Evolutionary conservation across 2,797 vertebrate genomes (phyloP), one percentile per base, ranked within the genome.

Genomic region (Catamblyrhynchus diadema): DNA sequence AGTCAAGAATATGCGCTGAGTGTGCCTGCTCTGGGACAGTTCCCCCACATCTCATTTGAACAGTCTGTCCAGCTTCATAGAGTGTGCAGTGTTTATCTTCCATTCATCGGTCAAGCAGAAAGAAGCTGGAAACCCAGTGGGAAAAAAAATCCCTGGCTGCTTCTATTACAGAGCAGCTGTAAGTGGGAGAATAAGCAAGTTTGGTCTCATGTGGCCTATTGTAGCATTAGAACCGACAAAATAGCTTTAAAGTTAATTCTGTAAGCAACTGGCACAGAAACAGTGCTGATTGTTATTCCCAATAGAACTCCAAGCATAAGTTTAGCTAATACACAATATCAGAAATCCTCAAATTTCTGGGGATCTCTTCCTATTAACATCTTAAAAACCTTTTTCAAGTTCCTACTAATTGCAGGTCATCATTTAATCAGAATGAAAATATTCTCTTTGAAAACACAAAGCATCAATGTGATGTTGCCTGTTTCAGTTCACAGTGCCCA

Each of bases 141-240:
- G 57, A 13, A 2, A 37, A 81, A 77, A 84, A 82, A 44, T 33
- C 61, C 56, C 88, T 67, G 25, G 18, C 62, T 86, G 44, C 59
- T 92, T 72, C 53, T 54, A 10, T 70, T 56, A 51, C 47, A 79
- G 66, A 93, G 62, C 82, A 96, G 72, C 88, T 95, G 77, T 69
- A 90, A 89, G 74, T 65, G 45, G 42, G 45, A 92, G 89, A 95
- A 78, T 87, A 47, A 16, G 81, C 59, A 87, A 74, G 14, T 87
- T 82, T 87, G 66, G 47, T 95, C 91, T 77, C 70, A 66, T 42
- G 56, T 53, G 70, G 69, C 66, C 59, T 84, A 84, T 80, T 7
- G 2, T 33, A 83, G 65, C 42, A 37, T 59, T 48, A 69, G 53
- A 91, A 86, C 27, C 51, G 66, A 89, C 37, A 87, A 88, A 70